Evolutionary conservation across 2,888 invertebrate species (phyloP).

Genomic region (Ennomos erosarius): DNA sequence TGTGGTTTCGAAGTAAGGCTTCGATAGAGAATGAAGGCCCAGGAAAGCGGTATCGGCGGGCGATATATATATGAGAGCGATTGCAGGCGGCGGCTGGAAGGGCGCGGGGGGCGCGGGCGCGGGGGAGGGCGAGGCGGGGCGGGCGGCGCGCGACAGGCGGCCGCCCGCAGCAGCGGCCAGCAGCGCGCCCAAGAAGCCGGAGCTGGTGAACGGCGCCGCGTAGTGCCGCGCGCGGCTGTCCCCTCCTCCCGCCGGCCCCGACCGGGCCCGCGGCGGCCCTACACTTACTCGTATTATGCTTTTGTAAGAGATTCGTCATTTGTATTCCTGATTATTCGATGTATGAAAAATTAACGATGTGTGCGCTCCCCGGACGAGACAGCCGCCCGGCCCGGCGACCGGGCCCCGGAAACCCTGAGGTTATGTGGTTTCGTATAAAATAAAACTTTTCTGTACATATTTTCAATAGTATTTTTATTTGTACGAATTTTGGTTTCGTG

Average conservation of each 20-base stretch:
- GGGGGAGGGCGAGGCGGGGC: slow-evolving; percentile 21
- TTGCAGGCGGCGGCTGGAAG: slow-evolving; percentile 53
- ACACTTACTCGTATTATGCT: slow-evolving; percentile 81
- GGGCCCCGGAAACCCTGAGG: slow-evolving; percentile 67
- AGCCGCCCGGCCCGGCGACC: slow-evolving; percentile 63
- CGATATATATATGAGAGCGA: too few relatives aligned
- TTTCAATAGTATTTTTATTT: slow-evolving; percentile 80
- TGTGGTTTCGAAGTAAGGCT: too few relatives aligned
- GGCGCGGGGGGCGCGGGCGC: slow-evolving; percentile 30
- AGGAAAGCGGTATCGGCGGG: too few relatives aligned
- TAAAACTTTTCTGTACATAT: slow-evolving; percentile 85
- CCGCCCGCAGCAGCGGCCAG: slow-evolving; percentile 60
- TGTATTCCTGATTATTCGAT: slow-evolving; percentile 84
- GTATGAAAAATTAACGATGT: slow-evolving; percentile 77
- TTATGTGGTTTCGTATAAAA: slow-evolving; percentile 79
- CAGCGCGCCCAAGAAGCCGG: slow-evolving; percentile 67
- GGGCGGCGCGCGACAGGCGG: slow-evolving; percentile 51
- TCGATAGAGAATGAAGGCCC: too few relatives aligned
- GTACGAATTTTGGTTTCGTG: slow-evolving; percentile 48
- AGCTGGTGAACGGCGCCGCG: slow-evolving; percentile 88
- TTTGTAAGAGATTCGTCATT: slow-evolving; percentile 83
- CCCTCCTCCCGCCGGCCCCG: slow-evolving; percentile 33
- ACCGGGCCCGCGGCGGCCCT: slow-evolving; percentile 42
- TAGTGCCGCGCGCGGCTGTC: slow-evolving; percentile 51
- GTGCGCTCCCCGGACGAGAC: slow-evolving; percentile 78